These are phyloP conservation scores for Drosophila meridiana DNA, from an alignment of 2,888 invertebrate genomes.

Conservation along the genomic window DNA sequence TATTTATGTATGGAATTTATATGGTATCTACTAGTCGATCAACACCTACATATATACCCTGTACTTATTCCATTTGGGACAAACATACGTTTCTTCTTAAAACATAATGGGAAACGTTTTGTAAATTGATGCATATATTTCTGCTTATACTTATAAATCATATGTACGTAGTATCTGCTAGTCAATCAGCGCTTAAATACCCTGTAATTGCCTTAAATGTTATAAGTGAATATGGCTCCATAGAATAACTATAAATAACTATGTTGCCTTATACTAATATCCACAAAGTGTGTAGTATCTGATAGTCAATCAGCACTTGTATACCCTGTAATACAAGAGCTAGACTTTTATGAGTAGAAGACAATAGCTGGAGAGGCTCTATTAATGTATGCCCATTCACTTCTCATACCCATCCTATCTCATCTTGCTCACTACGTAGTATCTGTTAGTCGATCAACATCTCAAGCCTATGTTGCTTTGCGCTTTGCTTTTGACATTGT, in stretches of 20 bases:
- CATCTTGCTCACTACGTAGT: not conserved
- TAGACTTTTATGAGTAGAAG: no score
- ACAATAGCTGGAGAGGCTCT: no score
- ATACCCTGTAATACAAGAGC: not conserved
- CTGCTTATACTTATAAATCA: not conserved
- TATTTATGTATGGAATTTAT: not conserved
- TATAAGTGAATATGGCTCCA: no score
- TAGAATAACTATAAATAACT: no score
- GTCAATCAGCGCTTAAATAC: not conserved
- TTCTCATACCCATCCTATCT: no score
- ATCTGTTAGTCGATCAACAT: conserved; percentile 2
- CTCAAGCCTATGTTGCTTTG: not conserved
- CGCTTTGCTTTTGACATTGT: not conserved
- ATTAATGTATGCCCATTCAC: no score
- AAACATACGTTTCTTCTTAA: not conserved
- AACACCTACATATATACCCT: not conserved
- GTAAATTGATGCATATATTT: no score
- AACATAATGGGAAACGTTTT: no score
- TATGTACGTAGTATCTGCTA: conserved; percentile 1
- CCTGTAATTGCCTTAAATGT: not conserved
- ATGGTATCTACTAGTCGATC: not conserved
- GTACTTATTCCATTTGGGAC: not conserved
- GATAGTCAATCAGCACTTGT: not conserved
- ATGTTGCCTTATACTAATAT: no score
- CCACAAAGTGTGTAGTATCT: no score